Evolutionary conservation across 2,797 vertebrate species (phyloP).

Genomic region (Cirrhinus mrigala): DNA sequence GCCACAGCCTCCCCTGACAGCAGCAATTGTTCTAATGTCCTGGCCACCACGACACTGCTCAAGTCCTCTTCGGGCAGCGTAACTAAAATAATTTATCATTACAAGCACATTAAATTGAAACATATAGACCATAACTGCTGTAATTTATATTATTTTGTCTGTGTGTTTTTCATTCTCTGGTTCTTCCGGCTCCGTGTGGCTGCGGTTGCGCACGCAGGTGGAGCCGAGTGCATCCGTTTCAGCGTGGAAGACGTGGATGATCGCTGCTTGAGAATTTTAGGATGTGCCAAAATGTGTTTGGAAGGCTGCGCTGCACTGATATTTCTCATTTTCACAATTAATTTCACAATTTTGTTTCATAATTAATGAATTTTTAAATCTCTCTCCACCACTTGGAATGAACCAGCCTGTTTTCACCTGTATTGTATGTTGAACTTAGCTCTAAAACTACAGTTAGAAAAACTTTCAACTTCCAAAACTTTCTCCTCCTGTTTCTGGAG

Average conservation of each 20-base stretch:
- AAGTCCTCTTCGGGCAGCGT: slow-evolving; percentile 83
- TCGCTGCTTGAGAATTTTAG: background rate
- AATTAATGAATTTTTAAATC: background rate
- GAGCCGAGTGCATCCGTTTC: background rate
- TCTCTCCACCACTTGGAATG: background rate
- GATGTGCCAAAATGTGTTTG: background rate
- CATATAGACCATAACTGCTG: slow-evolving; percentile 84
- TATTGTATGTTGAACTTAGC: background rate
- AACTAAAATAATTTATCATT: slow-evolving; percentile 88
- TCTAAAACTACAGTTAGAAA: background rate
- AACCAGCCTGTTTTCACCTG: background rate
- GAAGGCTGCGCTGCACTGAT: slow-evolving; percentile 18
- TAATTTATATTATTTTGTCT: slow-evolving; percentile 85
- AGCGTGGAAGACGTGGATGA: background rate
- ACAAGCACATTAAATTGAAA: slow-evolving; percentile 88
- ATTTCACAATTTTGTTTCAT: background rate
- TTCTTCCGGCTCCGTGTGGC: slow-evolving; percentile 2
- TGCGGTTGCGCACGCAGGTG: background rate
- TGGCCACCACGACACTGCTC: slow-evolving; percentile 53
- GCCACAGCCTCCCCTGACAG: slow-evolving; percentile 84
- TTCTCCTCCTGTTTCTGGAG: background rate
- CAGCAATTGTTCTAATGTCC: slow-evolving; percentile 83
- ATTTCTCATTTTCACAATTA: slow-evolving; percentile 15
- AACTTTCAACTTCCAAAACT: background rate
- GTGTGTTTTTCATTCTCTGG: slow-evolving; percentile 65